phyloP scores from a whole-genome alignment of 2,888 invertebrate genomes.

The Mythimna lalbum region DNA sequence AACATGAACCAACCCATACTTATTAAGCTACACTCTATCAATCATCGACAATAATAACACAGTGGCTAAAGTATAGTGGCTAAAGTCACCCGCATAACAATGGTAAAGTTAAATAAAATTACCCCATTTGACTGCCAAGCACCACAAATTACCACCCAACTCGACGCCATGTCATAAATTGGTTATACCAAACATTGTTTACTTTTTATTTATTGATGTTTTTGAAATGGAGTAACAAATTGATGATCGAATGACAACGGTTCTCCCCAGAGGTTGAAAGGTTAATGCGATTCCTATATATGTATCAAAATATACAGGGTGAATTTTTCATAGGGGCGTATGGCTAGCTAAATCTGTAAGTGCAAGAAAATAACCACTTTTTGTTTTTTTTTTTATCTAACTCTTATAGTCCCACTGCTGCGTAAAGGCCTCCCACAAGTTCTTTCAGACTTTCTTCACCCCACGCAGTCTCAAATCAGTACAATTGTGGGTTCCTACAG shows the following conservation, averaged over 20 bases:
- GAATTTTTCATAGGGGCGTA: too few species aligned
- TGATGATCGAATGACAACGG: constrained; percentile 4
- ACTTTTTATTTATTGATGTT: constrained; percentile 34
- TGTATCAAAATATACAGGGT: too few species aligned
- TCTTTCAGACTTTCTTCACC: too few species aligned
- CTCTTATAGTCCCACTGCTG: too few species aligned
- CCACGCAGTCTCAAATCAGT: too few species aligned
- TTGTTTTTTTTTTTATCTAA: too few species aligned
- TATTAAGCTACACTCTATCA: constrained; percentile 8
- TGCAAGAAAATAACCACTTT: too few species aligned
- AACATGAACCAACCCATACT: background rate
- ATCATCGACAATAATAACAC: constrained; percentile 34
- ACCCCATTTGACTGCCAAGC: constrained; percentile 13
- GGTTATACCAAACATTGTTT: constrained; percentile 17
- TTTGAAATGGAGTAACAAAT: constrained; percentile 31
- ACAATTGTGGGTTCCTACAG: too few species aligned
- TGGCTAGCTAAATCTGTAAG: too few species aligned
- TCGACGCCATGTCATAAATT: constrained; percentile 10
- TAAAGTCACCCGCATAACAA: background rate
- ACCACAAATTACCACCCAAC: constrained; percentile 27
- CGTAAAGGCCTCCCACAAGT: too few species aligned
- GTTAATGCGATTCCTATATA: constrained; percentile 5
- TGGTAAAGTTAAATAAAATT: constrained; percentile 21
- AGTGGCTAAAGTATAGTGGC: too few species aligned
- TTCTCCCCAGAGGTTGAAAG: constrained; percentile 15